Evolutionary conservation across 2,888 invertebrate genomes (phyloP), one percentile per base, ranked within the genome.

Genomic region (Cataglyphis cursor): DNA sequence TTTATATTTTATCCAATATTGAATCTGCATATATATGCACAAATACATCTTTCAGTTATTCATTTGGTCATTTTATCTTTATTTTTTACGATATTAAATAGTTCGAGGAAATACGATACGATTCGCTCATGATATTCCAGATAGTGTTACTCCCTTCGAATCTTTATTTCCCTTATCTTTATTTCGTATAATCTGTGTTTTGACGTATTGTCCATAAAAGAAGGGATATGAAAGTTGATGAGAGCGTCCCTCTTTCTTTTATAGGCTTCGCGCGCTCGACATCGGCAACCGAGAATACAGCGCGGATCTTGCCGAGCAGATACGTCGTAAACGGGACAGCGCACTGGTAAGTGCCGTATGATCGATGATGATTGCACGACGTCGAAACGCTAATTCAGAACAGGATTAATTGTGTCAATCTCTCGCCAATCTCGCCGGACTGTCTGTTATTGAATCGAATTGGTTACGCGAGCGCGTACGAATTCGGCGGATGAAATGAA

Each of bases 251-350:
- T 18, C 38, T 78, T 78, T 78, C 41, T 70, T 76, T 78, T 70
- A 12, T 87, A 94, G 93, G 54, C 89, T 92, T 85, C 90, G 91
- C 66, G 84, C 90, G 10, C 70, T 91, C 64, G 89, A 89, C 10
- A 78, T 88, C 24, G 92, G 87, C 21, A 92, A 92, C 87, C 88
- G 91, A 51, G 91, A 93, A 61, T 92, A 94, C 89, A 91, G 93
- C 51, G 83, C 87, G 18, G 93, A 91, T 28, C 92, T 94, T 38
- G 88, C 88, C 31, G 92, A 94, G 81, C 94, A 94, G 87, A 93
- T 94, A 82, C 93, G 90, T 51, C 85, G 89, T 28, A 94, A 94
- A 82, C 91, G 90, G 61, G 91, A 93, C 81, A 87, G 85, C 48
- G 87, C 89, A 59, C 35, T 92, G 92, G 94, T 94, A 89, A 92